Conservation (phyloP, 2,797 vertebrate species). For the Moxostoma hubbsi region DNA sequence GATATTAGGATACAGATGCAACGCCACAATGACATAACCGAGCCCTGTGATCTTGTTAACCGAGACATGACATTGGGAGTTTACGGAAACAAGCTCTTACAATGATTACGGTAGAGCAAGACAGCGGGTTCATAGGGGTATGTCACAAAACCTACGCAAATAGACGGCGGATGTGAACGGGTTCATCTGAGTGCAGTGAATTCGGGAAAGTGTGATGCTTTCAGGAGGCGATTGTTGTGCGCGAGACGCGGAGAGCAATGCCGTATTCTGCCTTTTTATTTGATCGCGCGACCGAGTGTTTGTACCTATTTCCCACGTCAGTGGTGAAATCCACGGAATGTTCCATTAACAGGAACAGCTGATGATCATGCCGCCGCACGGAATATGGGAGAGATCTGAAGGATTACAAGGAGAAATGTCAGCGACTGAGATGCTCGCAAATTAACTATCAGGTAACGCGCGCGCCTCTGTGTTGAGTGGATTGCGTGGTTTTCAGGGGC, state of each 20-base stretch:
- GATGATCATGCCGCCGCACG: constrained; percentile 76
- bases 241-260: constrained; percentile 11
- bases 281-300: not conserved
- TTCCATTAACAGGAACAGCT: constrained; percentile 79
- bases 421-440: constrained; percentile 74
- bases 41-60: constrained; percentile 49
- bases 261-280: not conserved
- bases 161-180: constrained; percentile 54
- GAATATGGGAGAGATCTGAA: constrained; percentile 78
- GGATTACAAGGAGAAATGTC: constrained; percentile 70
- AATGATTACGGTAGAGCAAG: constrained; percentile 80
- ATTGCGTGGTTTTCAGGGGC: constrained; percentile 40
- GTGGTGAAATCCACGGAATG: constrained; percentile 83
- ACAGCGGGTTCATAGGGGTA: constrained; percentile 72
- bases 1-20: not conserved
- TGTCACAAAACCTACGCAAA: constrained; percentile 60
- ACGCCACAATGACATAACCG: constrained; percentile 20
- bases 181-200: constrained; percentile 6
- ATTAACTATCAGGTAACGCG: constrained; percentile 82
- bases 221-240: not conserved
- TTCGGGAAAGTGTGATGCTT: not conserved
- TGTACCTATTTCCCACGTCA: constrained; percentile 66
- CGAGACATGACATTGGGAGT: constrained; percentile 60
- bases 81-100: constrained; percentile 49
- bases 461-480: constrained; percentile 37